Evolutionary conservation across 2,888 invertebrate genomes (phyloP).

Genomic region (Eilema depressum): DNA sequence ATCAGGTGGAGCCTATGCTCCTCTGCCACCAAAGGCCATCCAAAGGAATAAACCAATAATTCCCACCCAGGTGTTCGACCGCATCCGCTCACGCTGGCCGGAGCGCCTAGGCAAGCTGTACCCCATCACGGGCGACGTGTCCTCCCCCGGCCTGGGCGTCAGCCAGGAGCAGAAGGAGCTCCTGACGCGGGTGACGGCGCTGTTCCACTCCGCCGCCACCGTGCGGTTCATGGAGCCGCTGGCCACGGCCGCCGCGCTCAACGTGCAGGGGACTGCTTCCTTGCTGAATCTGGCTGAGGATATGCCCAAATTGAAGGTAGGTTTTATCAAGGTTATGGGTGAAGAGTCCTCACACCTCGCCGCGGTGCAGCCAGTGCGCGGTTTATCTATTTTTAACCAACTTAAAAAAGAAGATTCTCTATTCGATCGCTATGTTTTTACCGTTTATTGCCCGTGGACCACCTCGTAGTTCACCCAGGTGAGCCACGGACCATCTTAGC

Average conservation of each 20-base stretch:
- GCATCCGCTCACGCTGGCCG: constrained; percentile 88
- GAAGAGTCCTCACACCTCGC: no score
- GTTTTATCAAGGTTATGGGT: constrained; percentile 4
- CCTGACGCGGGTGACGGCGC: constrained; percentile 91
- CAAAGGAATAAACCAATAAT: not conserved
- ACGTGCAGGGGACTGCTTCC: constrained; percentile 95
- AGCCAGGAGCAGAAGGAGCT: constrained; percentile 88
- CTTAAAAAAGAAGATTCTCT: no score
- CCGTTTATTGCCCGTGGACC: no score
- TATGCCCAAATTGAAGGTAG: constrained; percentile 92
- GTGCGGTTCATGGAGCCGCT: constrained; percentile 97
- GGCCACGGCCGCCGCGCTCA: constrained; percentile 94
- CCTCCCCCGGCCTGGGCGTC: constrained; percentile 90
- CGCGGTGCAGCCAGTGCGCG: no score
- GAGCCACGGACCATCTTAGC: no score
- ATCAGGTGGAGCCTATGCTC: no score
- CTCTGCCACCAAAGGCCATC: no score
- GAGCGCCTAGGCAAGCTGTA: constrained; percentile 89
- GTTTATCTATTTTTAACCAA: no score
- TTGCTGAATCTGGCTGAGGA: constrained; percentile 93
- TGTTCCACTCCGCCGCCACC: constrained; percentile 98
- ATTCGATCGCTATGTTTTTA: no score
- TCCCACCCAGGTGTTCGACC: constrained; percentile 89
- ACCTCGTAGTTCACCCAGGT: no score
- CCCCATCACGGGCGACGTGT: constrained; percentile 92